Percentiles rank a stretch among this genome's conserved stretches.
phyloP scores from a whole-genome alignment of 2,888 invertebrate species.

The Stramonita haemastoma region DNA sequence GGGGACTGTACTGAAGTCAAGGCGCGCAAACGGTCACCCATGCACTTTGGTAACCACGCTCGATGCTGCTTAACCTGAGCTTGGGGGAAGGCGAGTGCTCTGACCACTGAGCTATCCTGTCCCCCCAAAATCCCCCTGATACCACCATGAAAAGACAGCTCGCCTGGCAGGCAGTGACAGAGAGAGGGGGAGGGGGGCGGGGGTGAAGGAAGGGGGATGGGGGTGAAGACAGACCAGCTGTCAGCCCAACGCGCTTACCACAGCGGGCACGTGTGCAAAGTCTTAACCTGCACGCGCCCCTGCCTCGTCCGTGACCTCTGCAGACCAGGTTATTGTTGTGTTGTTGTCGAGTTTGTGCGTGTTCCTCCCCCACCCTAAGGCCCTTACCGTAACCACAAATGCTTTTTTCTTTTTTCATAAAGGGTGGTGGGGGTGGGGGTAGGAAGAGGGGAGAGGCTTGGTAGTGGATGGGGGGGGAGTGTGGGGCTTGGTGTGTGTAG shows the following conservation, averaged over 20 bases:
- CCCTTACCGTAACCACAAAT: background rate
- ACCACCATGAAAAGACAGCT: too few species aligned
- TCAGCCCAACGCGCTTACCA: conserved; percentile 7
- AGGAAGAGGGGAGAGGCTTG: background rate
- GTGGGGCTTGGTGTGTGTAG: background rate
- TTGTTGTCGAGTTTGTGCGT: background rate
- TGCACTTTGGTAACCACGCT: too few species aligned
- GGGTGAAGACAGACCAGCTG: background rate
- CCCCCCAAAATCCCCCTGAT: too few species aligned
- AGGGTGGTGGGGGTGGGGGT: background rate
- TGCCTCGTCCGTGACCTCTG: conserved; percentile 1
- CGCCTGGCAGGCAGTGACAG: background rate
- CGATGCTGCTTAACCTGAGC: too few species aligned
- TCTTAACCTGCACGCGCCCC: conserved; percentile 13
- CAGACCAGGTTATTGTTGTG: background rate
- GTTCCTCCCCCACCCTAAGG: background rate
- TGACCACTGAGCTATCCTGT: too few species aligned
- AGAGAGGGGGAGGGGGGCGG: background rate
- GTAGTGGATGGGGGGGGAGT: background rate
- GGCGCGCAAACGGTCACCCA: too few species aligned
- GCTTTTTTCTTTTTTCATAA: background rate
- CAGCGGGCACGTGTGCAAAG: background rate
- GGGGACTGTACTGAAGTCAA: too few species aligned
- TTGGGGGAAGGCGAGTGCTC: too few species aligned
- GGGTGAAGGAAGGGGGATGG: background rate